Evolutionary conservation across 2,113 vertebrate genomes (phyloP).

Genomic region (Cinclus mexicanus): DNA sequence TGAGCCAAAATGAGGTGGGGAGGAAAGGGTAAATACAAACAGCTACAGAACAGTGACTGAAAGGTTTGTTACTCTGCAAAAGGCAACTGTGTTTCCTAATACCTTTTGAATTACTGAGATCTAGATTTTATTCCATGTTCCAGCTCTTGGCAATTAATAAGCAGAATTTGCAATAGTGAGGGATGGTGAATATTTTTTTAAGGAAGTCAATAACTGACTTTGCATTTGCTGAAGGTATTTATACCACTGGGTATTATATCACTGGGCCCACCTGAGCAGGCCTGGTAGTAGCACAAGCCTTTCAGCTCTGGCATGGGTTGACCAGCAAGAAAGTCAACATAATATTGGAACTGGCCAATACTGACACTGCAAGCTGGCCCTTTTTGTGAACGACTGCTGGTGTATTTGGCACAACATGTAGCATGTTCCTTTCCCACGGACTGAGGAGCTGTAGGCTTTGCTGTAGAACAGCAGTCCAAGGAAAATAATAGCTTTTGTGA

Average conservation of each 20-base stretch:
- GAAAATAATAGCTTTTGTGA: neutral
- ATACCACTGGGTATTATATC: neutral
- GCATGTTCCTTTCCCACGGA: neutral
- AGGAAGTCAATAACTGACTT: neutral
- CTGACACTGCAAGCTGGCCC: neutral
- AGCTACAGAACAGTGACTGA: neutral
- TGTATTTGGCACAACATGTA: neutral
- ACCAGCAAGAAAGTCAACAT: neutral
- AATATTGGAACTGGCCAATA: neutral
- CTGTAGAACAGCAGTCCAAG: neutral
- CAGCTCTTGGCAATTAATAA: neutral
- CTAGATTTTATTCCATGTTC: neutral
- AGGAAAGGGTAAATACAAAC: conserved; percentile 11
- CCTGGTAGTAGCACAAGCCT: neutral
- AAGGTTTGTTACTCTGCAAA: neutral
- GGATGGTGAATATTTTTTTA: neutral
- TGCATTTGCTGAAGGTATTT: neutral
- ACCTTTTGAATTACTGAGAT: neutral
- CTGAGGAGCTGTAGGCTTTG: neutral
- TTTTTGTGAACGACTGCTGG: neutral
- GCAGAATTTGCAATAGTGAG: neutral
- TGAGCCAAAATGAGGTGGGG: neutral
- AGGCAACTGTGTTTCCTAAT: neutral
- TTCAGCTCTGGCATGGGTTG: neutral
- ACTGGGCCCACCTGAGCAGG: neutral